Conservation (phyloP, 2,888 invertebrate genomes). For the Shargacucullia verbasci region DNA sequence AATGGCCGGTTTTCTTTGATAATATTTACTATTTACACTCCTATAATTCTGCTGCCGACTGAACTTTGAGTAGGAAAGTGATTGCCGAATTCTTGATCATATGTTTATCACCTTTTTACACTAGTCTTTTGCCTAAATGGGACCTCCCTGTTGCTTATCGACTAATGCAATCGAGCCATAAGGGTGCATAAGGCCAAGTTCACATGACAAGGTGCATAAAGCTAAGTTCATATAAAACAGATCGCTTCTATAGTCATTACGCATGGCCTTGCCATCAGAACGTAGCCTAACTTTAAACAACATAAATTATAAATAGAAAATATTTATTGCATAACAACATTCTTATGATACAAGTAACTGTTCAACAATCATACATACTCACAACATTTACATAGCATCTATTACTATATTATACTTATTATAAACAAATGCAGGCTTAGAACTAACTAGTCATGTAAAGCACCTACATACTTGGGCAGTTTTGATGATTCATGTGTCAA, state of each 20-base stretch:
- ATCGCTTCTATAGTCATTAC: too few relatives aligned
- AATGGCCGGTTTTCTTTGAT: too few relatives aligned
- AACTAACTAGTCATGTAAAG: neutral
- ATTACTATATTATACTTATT: slow-evolving; percentile 30
- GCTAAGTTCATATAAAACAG: neutral
- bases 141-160: too few relatives aligned
- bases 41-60: too few relatives aligned
- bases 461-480: neutral
- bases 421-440: slow-evolving; percentile 52
- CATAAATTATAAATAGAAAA: slow-evolving; percentile 32
- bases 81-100: too few relatives aligned
- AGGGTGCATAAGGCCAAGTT: neutral
- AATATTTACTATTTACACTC: too few relatives aligned
- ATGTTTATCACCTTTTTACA: neutral
- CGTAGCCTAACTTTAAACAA: slow-evolving; percentile 28
- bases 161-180: too few relatives aligned
- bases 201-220: neutral
- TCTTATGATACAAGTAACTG: slow-evolving; percentile 26
- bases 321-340: slow-evolving; percentile 52
- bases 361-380: slow-evolving; percentile 33
- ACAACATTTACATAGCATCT: slow-evolving; percentile 33
- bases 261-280: neutral
- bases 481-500: too few relatives aligned
- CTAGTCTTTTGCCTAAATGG: too few relatives aligned
- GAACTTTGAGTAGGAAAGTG: too few relatives aligned